These are phyloP conservation scores for Polyommatus iphigenia DNA, from an alignment of 2,888 invertebrate genomes.

Conservation along the genomic window DNA sequence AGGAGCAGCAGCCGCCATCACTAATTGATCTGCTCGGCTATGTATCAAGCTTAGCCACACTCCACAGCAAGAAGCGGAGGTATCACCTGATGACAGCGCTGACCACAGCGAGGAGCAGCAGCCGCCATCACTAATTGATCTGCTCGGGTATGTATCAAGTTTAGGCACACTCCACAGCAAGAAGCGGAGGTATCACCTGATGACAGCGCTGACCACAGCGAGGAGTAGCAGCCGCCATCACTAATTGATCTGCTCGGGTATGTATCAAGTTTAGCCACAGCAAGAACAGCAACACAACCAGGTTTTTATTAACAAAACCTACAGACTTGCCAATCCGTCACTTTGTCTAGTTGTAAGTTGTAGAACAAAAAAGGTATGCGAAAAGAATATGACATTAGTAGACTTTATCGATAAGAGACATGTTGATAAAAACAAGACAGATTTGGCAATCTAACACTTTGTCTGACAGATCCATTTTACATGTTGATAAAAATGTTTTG, in stretches of 20 bases:
- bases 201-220: conserved; percentile 72
- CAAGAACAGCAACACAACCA: too few relatives aligned
- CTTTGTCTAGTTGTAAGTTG: too few relatives aligned
- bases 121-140: conserved; percentile 86
- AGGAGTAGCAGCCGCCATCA: conserved; percentile 81
- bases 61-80: conserved; percentile 87
- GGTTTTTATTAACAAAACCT: too few relatives aligned
- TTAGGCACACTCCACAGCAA: too few relatives aligned
- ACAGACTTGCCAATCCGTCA: too few relatives aligned
- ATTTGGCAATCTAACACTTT: too few relatives aligned
- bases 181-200: conserved; percentile 86
- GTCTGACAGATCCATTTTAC: too few relatives aligned
- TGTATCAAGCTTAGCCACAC: conserved; percentile 25
- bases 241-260: conserved; percentile 89
- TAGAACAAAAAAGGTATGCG: too few relatives aligned
- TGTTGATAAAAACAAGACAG: too few relatives aligned
- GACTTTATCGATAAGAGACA: too few relatives aligned
- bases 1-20: conserved; percentile 81
- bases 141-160: conserved; percentile 81
- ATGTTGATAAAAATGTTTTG: too few relatives aligned
- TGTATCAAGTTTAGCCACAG: conserved; percentile 22
- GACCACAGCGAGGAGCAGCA: conserved; percentile 71
- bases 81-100: conserved; percentile 82
- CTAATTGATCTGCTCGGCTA: conserved; percentile 89
- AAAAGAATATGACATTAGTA: too few relatives aligned